Evolutionary conservation across 2,113 vertebrate genomes (phyloP).

Genomic region (Vanacampus margaritifer): DNA sequence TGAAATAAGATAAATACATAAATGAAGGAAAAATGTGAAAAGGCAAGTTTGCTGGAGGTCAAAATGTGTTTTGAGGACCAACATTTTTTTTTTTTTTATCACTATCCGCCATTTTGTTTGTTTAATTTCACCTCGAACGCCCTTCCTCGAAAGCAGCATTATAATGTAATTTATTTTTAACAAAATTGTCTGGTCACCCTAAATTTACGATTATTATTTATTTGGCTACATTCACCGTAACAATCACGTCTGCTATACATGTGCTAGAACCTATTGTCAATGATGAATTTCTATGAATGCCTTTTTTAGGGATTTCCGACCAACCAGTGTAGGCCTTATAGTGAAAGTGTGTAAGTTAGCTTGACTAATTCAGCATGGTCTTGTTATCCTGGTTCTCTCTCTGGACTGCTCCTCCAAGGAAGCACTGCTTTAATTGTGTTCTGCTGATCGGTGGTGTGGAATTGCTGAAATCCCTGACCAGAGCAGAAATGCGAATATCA

Average conservation of each 20-base stretch:
- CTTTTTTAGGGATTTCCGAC: conserved; percentile 49
- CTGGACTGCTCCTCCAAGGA: conserved; percentile 53
- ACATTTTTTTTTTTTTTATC: no score
- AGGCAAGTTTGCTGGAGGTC: no score
- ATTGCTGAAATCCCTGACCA: conserved; percentile 59
- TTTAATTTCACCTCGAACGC: no score
- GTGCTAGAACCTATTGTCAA: conserved; percentile 35
- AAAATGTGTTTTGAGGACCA: no score
- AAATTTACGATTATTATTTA: no score
- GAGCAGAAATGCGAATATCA: conserved; percentile 67
- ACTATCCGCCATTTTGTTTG: no score
- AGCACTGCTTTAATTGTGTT: conserved; percentile 56
- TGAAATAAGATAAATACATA: no score
- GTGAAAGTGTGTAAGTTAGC: conserved; percentile 61
- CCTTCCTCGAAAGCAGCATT: no score
- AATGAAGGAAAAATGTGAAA: no score
- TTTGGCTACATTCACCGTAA: not conserved
- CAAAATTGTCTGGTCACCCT: no score
- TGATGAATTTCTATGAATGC: conserved; percentile 33
- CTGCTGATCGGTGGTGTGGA: conserved; percentile 50
- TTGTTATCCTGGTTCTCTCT: conserved; percentile 55
- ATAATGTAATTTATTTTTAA: no score
- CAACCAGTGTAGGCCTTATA: not conserved
- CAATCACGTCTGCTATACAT: conserved; percentile 15
- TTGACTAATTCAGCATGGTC: conserved; percentile 61